Base-by-base conservation (phyloP, 2,113 vertebrate species). In the Limanda limanda region DNA sequence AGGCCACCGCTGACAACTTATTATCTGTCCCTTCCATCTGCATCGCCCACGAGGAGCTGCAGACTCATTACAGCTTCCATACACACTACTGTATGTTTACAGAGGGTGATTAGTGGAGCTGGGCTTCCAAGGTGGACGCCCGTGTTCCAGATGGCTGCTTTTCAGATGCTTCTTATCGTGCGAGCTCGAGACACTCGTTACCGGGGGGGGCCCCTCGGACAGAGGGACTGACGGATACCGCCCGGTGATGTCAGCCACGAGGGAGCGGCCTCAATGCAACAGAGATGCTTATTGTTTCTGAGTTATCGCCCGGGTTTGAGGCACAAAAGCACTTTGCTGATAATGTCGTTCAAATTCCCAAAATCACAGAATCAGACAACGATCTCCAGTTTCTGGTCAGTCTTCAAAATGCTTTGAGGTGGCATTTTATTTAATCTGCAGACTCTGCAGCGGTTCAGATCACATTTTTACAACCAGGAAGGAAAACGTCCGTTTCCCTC, bases 51-150 rank as follows among this genome's bases (percentile, higher is more conserved):
- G 60, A 23, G 57, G 25, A 47, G 48, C 76, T 71, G 70, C 61
- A 78, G 54, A 61, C 68, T 79, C 86, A 86, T 88, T 76, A 82
- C 51, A 27, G n/a, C 11, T 75, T 88, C 79, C 78, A 83, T 76
- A 89, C 68, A 86, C 72, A 79, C 86, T 91, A 85, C 89, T 90
- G 83, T 87, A 85, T 90, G 88, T 91, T 91, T 91, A 92, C 74
- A 81, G 52, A 74, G 52, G 62, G 57, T 81, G 88, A 87, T 89
- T 89, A 82, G 81, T 27, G 24, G 54, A 59, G 80, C 72, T 57
- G 11, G 48, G 64, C 69, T 81, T 80, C 84, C 83, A 80, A 70
- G 37, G 76, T 88, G 17, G 47, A 48, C 47, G 47, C 57, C 42
- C 75, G 64, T 55, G 63, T 65, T 89, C 86, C 90, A 90, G 87